Conservation (phyloP, 2,113 vertebrate genomes). For the Cyrtonyx montezumae region DNA sequence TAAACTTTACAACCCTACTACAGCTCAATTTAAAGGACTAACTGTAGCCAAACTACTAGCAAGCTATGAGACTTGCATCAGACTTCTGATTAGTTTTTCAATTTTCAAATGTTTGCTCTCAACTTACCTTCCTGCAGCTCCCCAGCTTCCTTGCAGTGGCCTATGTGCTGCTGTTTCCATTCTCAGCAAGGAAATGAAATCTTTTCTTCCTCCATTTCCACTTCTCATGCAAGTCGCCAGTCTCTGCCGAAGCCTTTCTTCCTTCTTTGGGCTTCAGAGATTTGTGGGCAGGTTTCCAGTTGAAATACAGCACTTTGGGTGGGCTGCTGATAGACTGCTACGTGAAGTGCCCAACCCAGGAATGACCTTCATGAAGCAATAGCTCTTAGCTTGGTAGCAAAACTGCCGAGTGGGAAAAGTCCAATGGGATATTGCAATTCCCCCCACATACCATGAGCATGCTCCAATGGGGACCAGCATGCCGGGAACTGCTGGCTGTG, state of each 20-base stretch:
- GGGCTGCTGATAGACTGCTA: neutral
- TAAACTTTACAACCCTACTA: neutral
- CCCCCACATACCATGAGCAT: neutral
- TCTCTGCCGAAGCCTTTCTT: neutral
- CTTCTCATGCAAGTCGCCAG: neutral
- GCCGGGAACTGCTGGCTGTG: neutral
- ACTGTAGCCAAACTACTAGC: neutral
- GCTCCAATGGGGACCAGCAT: neutral
- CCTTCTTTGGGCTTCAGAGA: neutral
- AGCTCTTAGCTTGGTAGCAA: neutral
- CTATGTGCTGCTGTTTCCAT: neutral
- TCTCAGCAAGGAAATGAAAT: neutral
- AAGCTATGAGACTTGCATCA: rapidly evolving
- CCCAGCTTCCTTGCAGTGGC: neutral
- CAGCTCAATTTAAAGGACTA: neutral
- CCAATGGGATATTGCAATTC: neutral
- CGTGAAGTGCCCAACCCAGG: neutral
- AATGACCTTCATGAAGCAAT: rapidly evolving
- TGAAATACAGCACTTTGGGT: neutral
- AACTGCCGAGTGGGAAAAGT: neutral
- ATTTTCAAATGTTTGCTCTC: neutral
- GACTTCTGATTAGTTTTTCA: neutral
- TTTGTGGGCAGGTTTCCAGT: neutral
- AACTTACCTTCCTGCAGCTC: neutral
- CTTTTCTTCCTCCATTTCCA: neutral